Conservation (phyloP, 2,888 invertebrate species). For the Lottia gigantea region DNA sequence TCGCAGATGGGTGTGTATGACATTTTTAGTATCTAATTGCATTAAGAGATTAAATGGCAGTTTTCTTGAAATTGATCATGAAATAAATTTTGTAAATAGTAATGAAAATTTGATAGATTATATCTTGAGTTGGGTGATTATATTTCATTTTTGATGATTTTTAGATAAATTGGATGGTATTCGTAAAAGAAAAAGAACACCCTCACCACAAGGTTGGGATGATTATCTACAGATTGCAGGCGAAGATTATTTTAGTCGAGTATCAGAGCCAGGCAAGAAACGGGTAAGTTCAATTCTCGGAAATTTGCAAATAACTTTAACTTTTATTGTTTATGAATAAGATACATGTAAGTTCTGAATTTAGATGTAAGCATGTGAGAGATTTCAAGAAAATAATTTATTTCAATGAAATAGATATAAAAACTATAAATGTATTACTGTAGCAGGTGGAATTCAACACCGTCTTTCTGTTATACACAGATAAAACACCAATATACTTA, state of each 20-base stretch:
- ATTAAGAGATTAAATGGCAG: no score
- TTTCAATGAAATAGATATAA: not conserved
- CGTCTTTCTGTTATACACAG: no score
- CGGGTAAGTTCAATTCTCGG: conserved; percentile 74
- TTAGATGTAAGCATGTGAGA: no score
- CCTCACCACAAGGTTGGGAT: conserved; percentile 81
- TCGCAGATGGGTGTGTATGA: conserved; percentile 83
- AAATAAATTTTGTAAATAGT: no score
- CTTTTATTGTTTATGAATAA: no score
- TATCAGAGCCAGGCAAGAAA: conserved; percentile 80
- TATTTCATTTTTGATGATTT: conserved; percentile 57
- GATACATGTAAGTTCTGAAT: no score
- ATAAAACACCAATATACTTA: no score
- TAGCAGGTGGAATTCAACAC: no score
- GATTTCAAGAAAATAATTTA: not conserved
- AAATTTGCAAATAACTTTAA: no score
- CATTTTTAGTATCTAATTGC: not conserved
- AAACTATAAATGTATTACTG: not conserved
- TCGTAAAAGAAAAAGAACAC: conserved; percentile 73
- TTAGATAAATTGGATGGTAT: conserved; percentile 93
- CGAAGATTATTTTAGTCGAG: conserved; percentile 73
- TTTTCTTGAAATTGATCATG: no score
- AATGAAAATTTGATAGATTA: no score
- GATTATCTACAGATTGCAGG: conserved; percentile 88
- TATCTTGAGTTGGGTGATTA: no score